Conservation (phyloP, 37 sponge, comb jelly and placozoan genomes). For the Petrosia ficiformis region DNA sequence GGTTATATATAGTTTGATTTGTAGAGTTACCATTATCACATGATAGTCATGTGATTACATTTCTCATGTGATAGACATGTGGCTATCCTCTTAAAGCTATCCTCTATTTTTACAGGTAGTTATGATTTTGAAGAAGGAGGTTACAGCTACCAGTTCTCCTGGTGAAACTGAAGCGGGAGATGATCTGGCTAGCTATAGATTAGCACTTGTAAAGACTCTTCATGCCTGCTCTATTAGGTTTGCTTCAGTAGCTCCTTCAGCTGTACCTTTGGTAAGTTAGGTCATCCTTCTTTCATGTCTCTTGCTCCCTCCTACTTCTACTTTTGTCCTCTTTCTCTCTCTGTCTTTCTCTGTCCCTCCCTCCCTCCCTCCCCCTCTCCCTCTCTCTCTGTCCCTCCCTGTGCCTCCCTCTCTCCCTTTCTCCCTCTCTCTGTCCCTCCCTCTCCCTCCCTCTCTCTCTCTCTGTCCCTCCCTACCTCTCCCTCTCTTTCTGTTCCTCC, state of each 20-base stretch:
- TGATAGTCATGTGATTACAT: too few species aligned
- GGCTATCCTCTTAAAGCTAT: too few species aligned
- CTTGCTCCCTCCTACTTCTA: neutral
- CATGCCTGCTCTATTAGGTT: constrained; percentile 88
- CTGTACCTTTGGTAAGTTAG: constrained; percentile 81
- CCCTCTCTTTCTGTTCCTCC: too few species aligned
- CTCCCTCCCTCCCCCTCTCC: neutral
- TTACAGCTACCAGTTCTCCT: constrained; percentile 70
- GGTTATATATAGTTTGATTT: neutral
- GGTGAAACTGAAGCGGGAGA: constrained; percentile 25
- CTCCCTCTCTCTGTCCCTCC: neutral
- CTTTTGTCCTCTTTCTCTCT: neutral
- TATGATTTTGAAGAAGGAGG: constrained; percentile 92
- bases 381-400: too few species aligned
- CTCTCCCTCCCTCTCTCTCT: neutral
- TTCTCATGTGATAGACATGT: too few species aligned
- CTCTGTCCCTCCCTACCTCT: neutral
- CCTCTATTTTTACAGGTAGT: constrained; percentile 63
- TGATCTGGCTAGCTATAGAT: constrained; percentile 64
- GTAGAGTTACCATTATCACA: too few species aligned
- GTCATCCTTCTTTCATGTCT: neutral
- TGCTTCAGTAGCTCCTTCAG: constrained; percentile 79
- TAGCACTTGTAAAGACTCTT: constrained; percentile 86
- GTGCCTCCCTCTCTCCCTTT: too few species aligned
- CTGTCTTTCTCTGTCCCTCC: neutral